Evolutionary conservation across 2,888 invertebrate species (phyloP).

Genomic region (Brachypalpus laphriformis): DNA sequence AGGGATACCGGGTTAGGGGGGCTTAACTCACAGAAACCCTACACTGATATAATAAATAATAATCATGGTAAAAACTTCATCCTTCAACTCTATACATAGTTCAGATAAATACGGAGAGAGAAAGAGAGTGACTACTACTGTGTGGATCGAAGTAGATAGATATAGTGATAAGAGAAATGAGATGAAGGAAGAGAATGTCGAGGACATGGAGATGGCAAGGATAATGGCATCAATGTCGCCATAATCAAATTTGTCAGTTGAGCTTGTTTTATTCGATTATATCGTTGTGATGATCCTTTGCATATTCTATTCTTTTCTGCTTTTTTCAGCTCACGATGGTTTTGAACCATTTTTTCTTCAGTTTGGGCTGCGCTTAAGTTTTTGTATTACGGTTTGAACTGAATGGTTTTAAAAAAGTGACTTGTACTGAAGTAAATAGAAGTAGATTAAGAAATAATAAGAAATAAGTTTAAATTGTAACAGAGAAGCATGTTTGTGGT

Average conservation of each 20-base stretch:
- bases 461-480: too few species aligned
- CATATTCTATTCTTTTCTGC: constrained; percentile 37
- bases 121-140: constrained; percentile 24
- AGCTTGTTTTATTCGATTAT: constrained; percentile 74
- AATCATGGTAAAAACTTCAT: constrained; percentile 72
- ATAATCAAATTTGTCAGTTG: constrained; percentile 74
- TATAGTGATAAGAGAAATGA: constrained; percentile 58
- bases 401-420: too few species aligned
- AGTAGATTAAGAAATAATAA: too few species aligned
- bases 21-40: constrained; percentile 52
- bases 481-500: too few species aligned
- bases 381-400: too few species aligned
- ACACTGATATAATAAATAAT: constrained; percentile 73
- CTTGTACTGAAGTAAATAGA: too few species aligned
- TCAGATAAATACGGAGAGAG: constrained; percentile 38
- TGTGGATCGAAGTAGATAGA: constrained; percentile 40
- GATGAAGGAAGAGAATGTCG: constrained; percentile 34
- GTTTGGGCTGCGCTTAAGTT: too few species aligned
- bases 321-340: constrained; percentile 21
- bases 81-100: constrained; percentile 57
- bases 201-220: constrained; percentile 54
- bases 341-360: too few species aligned
- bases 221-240: constrained; percentile 74
- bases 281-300: constrained; percentile 70
- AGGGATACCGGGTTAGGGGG: constrained; percentile 5